Conservation (phyloP, 2,888 invertebrate genomes). For the Ornithoptera alexandrae region DNA sequence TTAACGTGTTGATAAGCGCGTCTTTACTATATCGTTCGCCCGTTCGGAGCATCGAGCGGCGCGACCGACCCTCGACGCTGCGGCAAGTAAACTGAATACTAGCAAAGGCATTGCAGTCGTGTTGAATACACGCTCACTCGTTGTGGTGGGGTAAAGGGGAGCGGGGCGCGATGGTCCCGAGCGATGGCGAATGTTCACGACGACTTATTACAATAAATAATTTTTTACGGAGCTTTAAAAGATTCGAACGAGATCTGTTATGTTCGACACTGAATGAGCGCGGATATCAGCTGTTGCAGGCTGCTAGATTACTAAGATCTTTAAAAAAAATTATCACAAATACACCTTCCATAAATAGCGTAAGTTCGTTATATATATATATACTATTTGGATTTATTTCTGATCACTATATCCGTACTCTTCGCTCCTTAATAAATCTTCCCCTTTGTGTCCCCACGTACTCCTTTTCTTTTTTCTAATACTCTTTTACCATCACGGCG, state of each 20-base stretch:
- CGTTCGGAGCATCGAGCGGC: constrained; percentile 67
- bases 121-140: constrained; percentile 66
- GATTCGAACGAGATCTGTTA: constrained; percentile 60
- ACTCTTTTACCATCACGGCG: no score
- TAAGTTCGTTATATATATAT: no score
- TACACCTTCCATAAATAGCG: no score
- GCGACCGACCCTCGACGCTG: constrained; percentile 74
- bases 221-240: constrained; percentile 73
- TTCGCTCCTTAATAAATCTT: no score
- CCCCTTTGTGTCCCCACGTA: no score
- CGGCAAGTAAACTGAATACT: constrained; percentile 72
- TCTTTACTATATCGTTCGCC: constrained; percentile 67
- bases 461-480: no score
- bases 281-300: constrained; percentile 48
- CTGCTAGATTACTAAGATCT: neutral
- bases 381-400: no score
- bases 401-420: no score
- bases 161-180: constrained; percentile 70
- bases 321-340: neutral
- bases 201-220: constrained; percentile 78
- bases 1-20: constrained; percentile 66
- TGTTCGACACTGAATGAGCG: constrained; percentile 63
- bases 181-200: constrained; percentile 76
- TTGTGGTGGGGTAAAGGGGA: constrained; percentile 51
- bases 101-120: constrained; percentile 70